Conservation (phyloP, 2,888 invertebrate species). For the Pinctada fucata region DNA sequence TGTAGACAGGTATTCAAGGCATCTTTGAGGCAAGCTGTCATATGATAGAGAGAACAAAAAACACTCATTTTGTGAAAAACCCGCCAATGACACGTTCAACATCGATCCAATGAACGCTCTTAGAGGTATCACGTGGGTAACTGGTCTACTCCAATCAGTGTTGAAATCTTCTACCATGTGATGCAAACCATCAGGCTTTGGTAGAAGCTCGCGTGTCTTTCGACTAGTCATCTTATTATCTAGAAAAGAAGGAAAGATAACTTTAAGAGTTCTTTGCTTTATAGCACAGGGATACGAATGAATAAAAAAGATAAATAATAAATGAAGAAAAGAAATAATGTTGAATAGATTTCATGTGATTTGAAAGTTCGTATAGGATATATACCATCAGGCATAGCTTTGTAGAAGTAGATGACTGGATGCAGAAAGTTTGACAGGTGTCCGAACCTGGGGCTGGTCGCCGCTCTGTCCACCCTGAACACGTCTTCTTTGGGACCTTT, state of each 20-base stretch:
- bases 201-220: slow-evolving; percentile 5
- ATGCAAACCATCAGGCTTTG: slow-evolving; percentile 23
- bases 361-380: too few relatives aligned
- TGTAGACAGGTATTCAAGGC: background rate
- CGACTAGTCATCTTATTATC: background rate
- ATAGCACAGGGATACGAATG: background rate
- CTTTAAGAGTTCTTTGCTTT: background rate
- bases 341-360: background rate
- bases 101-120: background rate
- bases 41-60: background rate
- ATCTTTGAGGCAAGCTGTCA: background rate
- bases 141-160: slow-evolving; percentile 32
- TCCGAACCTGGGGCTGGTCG: slow-evolving; percentile 71
- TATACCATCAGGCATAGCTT: slow-evolving; percentile 72
- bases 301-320: background rate
- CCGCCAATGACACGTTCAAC: background rate
- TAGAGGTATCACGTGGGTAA: slow-evolving; percentile 13
- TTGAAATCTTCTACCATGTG: slow-evolving; percentile 40
- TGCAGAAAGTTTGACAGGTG: slow-evolving; percentile 77
- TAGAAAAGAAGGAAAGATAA: slow-evolving; percentile 1
- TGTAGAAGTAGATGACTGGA: slow-evolving; percentile 77
- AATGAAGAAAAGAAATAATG: background rate
- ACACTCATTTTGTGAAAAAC: background rate
- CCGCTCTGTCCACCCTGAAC: slow-evolving; percentile 74
- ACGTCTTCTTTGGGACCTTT: slow-evolving; percentile 75